Conservation (phyloP, 92 coral and sea anemone genomes). For the Galaxea fascicularis region DNA sequence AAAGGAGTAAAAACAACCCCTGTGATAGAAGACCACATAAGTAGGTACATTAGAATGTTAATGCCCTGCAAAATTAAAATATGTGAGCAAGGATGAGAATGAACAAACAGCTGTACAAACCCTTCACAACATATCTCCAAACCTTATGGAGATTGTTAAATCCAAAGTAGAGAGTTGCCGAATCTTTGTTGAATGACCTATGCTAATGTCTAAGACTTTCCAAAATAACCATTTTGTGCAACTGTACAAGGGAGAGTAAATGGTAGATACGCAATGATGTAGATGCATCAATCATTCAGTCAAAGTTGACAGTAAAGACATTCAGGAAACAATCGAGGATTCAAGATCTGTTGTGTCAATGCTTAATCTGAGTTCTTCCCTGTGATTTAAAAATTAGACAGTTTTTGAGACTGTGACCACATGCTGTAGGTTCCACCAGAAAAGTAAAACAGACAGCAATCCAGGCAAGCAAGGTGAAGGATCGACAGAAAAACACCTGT, state of each 20-base stretch:
- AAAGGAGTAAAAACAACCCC: too few relatives aligned
- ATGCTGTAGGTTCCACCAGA: neutral
- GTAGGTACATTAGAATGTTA: neutral
- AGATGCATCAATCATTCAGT: neutral
- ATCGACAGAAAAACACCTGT: too few relatives aligned
- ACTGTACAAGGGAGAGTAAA: neutral
- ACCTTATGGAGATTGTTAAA: neutral
- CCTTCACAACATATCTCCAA: neutral
- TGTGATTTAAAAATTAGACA: too few relatives aligned
- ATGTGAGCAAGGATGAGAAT: neutral
- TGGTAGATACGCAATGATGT: neutral
- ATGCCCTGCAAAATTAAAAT: neutral
- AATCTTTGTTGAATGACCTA: neutral
- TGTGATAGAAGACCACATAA: too few relatives aligned
- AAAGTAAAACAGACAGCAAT: neutral
- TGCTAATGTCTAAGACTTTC: neutral
- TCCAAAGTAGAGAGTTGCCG: neutral
- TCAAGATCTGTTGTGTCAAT: neutral
- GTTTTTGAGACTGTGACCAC: neutral
- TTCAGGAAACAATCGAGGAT: too few relatives aligned
- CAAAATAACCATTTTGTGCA: neutral
- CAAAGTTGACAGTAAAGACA: neutral
- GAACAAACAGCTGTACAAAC: neutral
- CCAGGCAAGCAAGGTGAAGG: neutral
- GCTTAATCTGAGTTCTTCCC: neutral